Evolutionary conservation across 2,797 vertebrate genomes (phyloP), one percentile per base, ranked within the genome.

Genomic region (Sebastolobus altivelis): DNA sequence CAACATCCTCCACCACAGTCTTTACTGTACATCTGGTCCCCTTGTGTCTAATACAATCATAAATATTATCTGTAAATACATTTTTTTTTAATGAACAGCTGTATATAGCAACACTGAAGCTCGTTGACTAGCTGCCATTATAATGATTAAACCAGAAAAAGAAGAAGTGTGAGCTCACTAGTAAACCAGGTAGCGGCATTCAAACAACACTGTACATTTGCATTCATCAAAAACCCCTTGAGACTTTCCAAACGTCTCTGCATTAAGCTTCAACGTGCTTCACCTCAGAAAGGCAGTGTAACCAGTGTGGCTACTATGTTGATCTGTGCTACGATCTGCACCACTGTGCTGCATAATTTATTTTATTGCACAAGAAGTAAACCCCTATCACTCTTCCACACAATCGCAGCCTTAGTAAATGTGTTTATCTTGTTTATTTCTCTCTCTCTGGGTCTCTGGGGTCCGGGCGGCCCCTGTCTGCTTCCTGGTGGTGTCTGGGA

Each of bases 401-500:
- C 90, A 93, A 92, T 87, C 70, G 65, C 90, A 89, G 86, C 85
- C 88, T 89, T 86, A 85, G 86, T 86, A 88, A 94, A 91, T 85
- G 88, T 92, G 90, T 93, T 93, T 92, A 94, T 94, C 89, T 94
- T 90, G 88, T 93, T 92, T 91, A 90, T 90, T 80, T 75, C 43
- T 68, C 71, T 16, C 65, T 72, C 85, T 68, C 79, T 82, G 79
- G 63, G 93, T 94, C 94, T 94, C 94, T 72, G 80, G 93, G 94
- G 94, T 86, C 88, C 61, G 20, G 74, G 89, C 69, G 91, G 94
- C 91, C 87, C 91, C 88, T 88, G 94, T 95, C 95, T 95, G 92
- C 89, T 95, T 95, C 95, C 95, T 94, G 93, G 90, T 94, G 89
- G 82, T 93, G 95, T 96, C 95, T 96, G 93, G 92, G 90, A 94